Evolutionary conservation across 2,797 vertebrate species (phyloP).

Genomic region (Coluber constrictor): DNA sequence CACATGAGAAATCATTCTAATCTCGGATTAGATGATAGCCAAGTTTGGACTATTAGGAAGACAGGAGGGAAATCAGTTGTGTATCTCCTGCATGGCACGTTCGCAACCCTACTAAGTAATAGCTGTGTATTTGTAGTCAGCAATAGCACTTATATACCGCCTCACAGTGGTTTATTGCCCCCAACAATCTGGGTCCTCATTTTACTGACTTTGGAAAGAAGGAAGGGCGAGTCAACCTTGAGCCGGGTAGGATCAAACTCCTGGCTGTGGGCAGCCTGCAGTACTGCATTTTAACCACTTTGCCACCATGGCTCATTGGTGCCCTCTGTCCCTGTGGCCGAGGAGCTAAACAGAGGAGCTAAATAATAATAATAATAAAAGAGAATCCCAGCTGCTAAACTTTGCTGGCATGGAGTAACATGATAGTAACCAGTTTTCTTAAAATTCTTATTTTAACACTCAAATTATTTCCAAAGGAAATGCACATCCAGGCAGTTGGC

Average conservation of each 20-base stretch:
- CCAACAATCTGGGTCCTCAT: neutral
- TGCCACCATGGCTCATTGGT: neutral
- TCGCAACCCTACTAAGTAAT: neutral
- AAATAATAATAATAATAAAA: neutral
- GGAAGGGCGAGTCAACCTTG: neutral
- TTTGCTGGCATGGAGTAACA: neutral
- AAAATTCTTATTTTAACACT: neutral
- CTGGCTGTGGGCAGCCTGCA: neutral
- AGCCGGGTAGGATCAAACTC: neutral
- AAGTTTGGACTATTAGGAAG: neutral
- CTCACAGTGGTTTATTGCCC: neutral
- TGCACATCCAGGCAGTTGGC: neutral
- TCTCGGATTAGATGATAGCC: neutral
- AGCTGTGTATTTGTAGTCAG: neutral
- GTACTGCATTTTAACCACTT: neutral
- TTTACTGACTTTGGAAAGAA: neutral
- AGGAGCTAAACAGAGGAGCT: neutral
- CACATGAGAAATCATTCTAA: neutral
- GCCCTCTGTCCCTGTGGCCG: no score
- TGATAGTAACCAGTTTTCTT: no score
- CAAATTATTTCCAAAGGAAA: neutral
- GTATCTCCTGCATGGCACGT: neutral
- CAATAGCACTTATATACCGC: neutral
- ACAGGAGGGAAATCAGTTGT: neutral
- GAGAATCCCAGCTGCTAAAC: no score